These are phyloP conservation scores for Crotophaga sulcirostris DNA, from an alignment of 2,113 vertebrate genomes.

Conservation along the genomic window DNA sequence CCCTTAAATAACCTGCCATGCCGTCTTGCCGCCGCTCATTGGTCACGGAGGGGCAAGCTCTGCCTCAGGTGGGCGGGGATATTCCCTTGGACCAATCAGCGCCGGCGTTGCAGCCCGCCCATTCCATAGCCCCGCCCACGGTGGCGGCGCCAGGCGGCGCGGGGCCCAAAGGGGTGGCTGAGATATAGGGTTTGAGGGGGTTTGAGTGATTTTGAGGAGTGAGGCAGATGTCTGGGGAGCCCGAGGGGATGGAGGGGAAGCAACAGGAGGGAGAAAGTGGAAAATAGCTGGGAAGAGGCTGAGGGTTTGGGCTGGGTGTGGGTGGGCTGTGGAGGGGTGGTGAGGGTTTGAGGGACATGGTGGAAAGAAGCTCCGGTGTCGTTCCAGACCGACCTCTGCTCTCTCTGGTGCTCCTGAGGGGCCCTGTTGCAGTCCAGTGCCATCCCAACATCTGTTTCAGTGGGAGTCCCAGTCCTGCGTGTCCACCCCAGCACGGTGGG, in stretches of 20 bases:
- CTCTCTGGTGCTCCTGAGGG: neutral
- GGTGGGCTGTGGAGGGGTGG: neutral
- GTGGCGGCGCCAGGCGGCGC: accelerated
- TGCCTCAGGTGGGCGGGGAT: accelerated
- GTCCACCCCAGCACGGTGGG: neutral
- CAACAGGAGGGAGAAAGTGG: accelerated
- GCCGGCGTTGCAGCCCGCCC: neutral
- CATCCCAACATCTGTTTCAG: too few relatives aligned
- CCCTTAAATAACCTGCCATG: neutral
- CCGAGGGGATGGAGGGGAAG: neutral
- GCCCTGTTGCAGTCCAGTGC: too few relatives aligned
- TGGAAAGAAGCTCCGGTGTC: accelerated
- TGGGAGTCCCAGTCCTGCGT: neutral
- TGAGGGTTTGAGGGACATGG: neutral
- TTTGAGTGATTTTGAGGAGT: neutral
- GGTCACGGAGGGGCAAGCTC: accelerated
- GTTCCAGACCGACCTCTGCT: accelerated
- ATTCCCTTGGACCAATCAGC: accelerated
- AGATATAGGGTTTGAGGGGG: neutral
- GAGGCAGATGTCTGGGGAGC: neutral
- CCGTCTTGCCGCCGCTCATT: neutral
- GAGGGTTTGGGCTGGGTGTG: neutral
- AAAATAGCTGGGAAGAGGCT: too few relatives aligned
- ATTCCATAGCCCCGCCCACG: too few relatives aligned
- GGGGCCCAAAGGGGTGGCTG: accelerated